A percentile compares a stretch with the other conserved stretches of the same genome.
phyloP scores from a whole-genome alignment of 53 echinoderm and acorn worm species.

The Temnopleurus reevesii region DNA sequence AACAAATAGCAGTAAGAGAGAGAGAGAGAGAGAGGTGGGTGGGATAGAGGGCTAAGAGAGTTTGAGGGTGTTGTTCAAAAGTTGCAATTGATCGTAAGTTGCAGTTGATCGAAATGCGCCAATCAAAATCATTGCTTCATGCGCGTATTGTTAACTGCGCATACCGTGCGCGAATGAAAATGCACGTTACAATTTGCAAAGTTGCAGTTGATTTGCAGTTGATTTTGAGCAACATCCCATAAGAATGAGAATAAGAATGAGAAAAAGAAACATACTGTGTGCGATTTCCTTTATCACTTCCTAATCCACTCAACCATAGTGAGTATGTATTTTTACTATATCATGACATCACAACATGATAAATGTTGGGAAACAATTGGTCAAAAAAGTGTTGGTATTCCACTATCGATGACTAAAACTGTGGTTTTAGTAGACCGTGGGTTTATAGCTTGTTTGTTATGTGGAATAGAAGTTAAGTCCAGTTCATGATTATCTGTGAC shows the following conservation, averaged over 20 bases:
- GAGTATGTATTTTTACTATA: background rate
- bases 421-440: background rate
- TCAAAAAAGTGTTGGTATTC: background rate
- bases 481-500: slow-evolving; percentile 4
- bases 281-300: background rate
- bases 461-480: background rate
- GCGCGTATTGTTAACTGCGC: too few species aligned
- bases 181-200: too few species aligned
- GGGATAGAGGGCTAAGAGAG: background rate
- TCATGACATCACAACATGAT: background rate
- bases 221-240: too few species aligned
- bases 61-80: background rate
- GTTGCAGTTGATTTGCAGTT: too few species aligned
- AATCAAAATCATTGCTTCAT: too few species aligned
- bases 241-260: too few species aligned
- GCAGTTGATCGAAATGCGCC: too few species aligned
- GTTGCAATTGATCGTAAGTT: too few species aligned
- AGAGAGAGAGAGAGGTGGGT: background rate
- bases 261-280: too few species aligned
- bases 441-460: background rate
- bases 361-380: background rate
- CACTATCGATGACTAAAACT: background rate
- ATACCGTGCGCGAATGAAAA: too few species aligned
- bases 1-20: background rate
- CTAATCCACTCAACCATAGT: background rate